Evolutionary conservation across 2,113 vertebrate species (phyloP), one percentile per base, ranked within the genome.

Genomic region (Myodes glareolus): DNA sequence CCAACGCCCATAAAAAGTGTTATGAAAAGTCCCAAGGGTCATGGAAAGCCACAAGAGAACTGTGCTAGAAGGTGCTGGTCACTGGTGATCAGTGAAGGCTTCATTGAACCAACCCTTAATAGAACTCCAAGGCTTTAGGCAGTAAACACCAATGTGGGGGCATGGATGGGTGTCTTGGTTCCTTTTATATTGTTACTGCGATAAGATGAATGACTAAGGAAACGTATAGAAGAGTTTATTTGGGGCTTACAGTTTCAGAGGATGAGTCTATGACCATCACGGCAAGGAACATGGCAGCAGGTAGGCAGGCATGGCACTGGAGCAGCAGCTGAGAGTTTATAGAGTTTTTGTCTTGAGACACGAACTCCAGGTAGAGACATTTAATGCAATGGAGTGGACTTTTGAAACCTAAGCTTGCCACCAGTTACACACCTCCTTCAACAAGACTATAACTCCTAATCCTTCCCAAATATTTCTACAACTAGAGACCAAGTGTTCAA

Each of bases 91-190:
- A 77, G 67, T 63, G 63, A 90, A 87, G 39, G 5, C 33, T 90
- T 78, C 58, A 45, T 55, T 58, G 31, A 94, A 84, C n/a, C 63
- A 91, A 67, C 23, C 13, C 45, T 95, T 81, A 80, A 80, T 72
- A 52, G 21, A 67, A 90, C 90, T 92, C 27, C 39, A 88, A 63
- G n/a, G 5, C 95, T 95, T 93, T 80, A 80, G 93, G 81, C 81
- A 42, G 42, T 25, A 89, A 94, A 92, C 39, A 73, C 27, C 50
- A 96, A 90, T 33, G 2, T 42, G 27, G 73, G 52, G 19, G 67
- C 55, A 84, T 31, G 5, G 29, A 21, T 19, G 42, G n/a, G 29
- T 47, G 25, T 84, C 58, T 84, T 63, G 29, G n/a, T 84, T 84
- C 25, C 52, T 82, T 81, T 61, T 61, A 39, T 42, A 63, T 65